Percentiles rank a stretch among this genome's conserved stretches.
phyloP scores from a whole-genome alignment of 1,140 invertebrate species.

The Achatina immaculata region DNA sequence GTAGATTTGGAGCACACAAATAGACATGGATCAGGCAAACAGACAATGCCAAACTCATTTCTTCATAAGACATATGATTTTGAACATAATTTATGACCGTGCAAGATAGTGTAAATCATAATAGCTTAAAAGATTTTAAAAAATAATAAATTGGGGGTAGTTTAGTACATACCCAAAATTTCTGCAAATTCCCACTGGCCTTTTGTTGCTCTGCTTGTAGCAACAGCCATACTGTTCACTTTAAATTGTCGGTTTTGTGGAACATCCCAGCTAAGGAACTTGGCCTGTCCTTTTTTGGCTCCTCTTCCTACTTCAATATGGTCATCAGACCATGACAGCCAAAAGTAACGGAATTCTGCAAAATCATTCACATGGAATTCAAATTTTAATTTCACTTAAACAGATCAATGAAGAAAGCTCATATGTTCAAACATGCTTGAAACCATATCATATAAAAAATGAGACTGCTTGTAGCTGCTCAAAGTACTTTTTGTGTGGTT shows the following conservation, averaged over 20 bases:
- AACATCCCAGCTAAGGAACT: constrained; percentile 62
- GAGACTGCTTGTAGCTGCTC: too few relatives aligned
- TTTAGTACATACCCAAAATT: constrained; percentile 57
- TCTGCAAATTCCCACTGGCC: constrained; percentile 70
- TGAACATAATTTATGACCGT: too few relatives aligned
- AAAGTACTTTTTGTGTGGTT: too few relatives aligned
- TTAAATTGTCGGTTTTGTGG: constrained; percentile 60
- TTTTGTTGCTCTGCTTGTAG: constrained; percentile 60
- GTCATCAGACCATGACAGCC: constrained; percentile 63
- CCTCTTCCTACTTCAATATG: constrained; percentile 63
- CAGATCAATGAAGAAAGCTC: background rate
- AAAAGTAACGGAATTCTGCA: constrained; percentile 63
- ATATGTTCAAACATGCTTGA: too few relatives aligned
- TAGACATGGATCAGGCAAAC: too few relatives aligned
- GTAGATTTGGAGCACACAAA: too few relatives aligned
- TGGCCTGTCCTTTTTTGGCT: constrained; percentile 58
- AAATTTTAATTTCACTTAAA: background rate
- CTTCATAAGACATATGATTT: too few relatives aligned
- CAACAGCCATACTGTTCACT: constrained; percentile 66
- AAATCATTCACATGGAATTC: background rate
- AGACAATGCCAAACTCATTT: too few relatives aligned
- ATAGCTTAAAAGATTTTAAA: too few relatives aligned
- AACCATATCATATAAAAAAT: too few relatives aligned
- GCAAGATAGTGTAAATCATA: too few relatives aligned
- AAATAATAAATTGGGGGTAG: too few relatives aligned